Evolutionary conservation across 1,140 invertebrate species (phyloP), one percentile per base, ranked within the genome.

Genomic region (Brachionus sp.): DNA sequence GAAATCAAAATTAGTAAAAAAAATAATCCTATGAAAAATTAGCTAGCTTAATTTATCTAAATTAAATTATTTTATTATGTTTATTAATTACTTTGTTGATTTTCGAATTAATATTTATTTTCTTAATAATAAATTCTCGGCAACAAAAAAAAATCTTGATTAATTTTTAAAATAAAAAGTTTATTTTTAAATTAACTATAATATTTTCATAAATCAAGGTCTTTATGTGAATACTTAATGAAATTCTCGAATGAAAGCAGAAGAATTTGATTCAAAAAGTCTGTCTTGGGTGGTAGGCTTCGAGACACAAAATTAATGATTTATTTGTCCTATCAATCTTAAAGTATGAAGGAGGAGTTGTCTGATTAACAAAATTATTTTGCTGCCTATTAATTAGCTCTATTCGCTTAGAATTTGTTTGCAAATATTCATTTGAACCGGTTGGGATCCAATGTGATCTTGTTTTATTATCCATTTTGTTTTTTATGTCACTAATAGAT

Each of bases 391-490:
- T 12, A 42, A 46, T 1, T 29, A 75, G 44, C 4, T 23, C 19
- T 46, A 12, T 39, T 75, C 70, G 39, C 44, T 75, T 75, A 19
- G 23, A 25, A 75, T 46, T 44, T 19, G 70, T 75, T 23, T 19
- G 23, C 19, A 39, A 46, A 25, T 75, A 75, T 29, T 75, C 70
- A 16, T 75, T 75, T 75, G 70, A 75, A 3, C 70, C 70, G 1
- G 70, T 75, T 0, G 70, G 70, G 5, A 75, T 46, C 70, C 70
- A 75, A 25, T 42, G 70, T 75, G 39, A 44, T 75, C 23, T 75
- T 35, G 1, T 29, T 25, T 13, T 19, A 25, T 16, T 19, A 19
- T n/a, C 33, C 9, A 16, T 19, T 70, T 39, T 70, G 4, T 9
- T 16, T 70, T 70, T 42, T 5, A 33, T 39, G 13, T n/a, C 33